Conservation (phyloP, 1,140 invertebrate species). For the Oreohelix idahoensis region DNA sequence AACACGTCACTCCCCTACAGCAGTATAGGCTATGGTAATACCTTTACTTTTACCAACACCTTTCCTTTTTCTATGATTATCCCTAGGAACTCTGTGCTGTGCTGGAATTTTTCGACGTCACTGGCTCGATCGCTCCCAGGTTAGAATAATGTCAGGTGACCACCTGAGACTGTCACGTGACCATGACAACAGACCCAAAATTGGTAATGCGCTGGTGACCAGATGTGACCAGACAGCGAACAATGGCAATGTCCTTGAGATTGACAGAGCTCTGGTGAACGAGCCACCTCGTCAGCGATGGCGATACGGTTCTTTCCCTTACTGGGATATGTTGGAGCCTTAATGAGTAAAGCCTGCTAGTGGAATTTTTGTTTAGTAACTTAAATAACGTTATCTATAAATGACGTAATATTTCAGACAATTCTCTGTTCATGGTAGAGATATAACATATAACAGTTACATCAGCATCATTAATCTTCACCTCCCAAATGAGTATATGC, state of each 20-base stretch:
- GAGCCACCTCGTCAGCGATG: constrained; percentile 1
- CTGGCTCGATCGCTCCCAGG: constrained; percentile 30
- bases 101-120: constrained; percentile 44
- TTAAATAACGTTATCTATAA: too few relatives aligned
- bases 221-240: constrained; percentile 74
- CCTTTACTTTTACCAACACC: too few relatives aligned
- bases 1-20: too few relatives aligned
- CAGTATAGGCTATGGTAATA: too few relatives aligned
- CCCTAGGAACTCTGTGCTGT: constrained; percentile 52
- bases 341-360: too few relatives aligned
- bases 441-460: too few relatives aligned
- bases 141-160: constrained; percentile 38
- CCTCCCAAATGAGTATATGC: too few relatives aligned
- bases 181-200: constrained; percentile 27
- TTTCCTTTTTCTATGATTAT: too few relatives aligned
- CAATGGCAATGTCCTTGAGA: constrained; percentile 77
- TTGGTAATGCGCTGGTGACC: constrained; percentile 43
- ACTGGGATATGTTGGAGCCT: constrained; percentile 23
- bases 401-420: too few relatives aligned
- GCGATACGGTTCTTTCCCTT: constrained; percentile 8
- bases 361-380: too few relatives aligned
- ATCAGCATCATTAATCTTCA: too few relatives aligned
- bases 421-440: too few relatives aligned
- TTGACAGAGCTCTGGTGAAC: constrained; percentile 72
- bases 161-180: constrained; percentile 42